A percentile compares a stretch with the other conserved stretches of the same genome.
Evolutionary conservation across 2,113 vertebrate genomes (phyloP).

Genomic region (Brienomyrus brachyistius): DNA sequence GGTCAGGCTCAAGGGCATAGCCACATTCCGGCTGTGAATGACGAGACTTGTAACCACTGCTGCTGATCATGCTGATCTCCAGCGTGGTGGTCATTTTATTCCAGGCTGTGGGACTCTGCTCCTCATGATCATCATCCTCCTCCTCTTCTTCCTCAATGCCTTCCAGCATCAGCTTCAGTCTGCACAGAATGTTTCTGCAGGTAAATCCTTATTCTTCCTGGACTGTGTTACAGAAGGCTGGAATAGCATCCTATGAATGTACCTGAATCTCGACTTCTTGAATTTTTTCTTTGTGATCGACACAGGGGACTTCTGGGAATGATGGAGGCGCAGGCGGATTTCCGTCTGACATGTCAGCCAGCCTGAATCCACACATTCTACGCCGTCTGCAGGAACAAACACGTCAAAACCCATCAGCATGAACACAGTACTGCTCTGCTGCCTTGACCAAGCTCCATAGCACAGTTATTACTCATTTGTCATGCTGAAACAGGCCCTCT

Average conservation of each 20-base stretch:
- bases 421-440: not conserved
- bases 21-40: constrained; percentile 93
- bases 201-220: not conserved
- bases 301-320: constrained; percentile 80
- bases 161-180: constrained; percentile 82
- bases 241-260: constrained; percentile 10
- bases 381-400: constrained; percentile 63
- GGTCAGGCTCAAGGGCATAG: constrained; percentile 73
- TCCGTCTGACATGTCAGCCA: constrained; percentile 97
- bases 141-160: constrained; percentile 79
- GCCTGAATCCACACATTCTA: constrained; percentile 78
- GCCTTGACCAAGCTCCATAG: too few relatives aligned
- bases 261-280: constrained; percentile 97
- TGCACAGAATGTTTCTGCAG: constrained; percentile 21
- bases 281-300: constrained; percentile 94
- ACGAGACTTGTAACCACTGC: constrained; percentile 72
- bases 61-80: constrained; percentile 80
- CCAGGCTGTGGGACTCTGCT: constrained; percentile 57
- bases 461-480: not conserved
- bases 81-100: constrained; percentile 79
- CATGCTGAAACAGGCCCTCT: not conserved
- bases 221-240: not conserved
- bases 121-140: constrained; percentile 51
- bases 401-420: not conserved
- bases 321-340: constrained; percentile 88